A percentile compares a stretch with the other conserved stretches of the same genome.
phyloP scores from a whole-genome alignment of 2,888 invertebrate species.

The Parapristionchus giblindavisi region DNA sequence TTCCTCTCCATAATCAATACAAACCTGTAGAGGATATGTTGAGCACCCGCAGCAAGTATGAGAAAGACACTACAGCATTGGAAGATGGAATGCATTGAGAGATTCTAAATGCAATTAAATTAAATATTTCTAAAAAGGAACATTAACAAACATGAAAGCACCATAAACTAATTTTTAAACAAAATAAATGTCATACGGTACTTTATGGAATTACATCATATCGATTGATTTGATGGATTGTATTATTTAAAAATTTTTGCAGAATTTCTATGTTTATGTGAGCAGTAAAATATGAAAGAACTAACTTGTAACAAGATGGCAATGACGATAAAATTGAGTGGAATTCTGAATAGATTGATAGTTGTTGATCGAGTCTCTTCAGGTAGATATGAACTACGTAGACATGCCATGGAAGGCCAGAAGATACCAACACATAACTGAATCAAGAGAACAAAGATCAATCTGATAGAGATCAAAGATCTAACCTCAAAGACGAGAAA shows the following conservation, averaged over 20 bases:
- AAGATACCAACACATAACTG: conserved; percentile 73
- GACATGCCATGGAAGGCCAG: conserved; percentile 73
- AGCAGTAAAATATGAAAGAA: not conserved
- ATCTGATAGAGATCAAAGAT: not conserved
- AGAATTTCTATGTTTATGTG: not conserved
- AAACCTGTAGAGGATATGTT: conserved; percentile 49
- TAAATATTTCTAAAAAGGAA: too few species aligned
- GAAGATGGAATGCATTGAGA: conserved; percentile 71
- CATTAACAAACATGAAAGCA: too few species aligned
- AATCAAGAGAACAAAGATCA: not conserved
- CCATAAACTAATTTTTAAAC: too few species aligned
- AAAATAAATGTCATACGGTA: too few species aligned
- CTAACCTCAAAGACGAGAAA: conserved; percentile 73
- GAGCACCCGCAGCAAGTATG: conserved; percentile 68
- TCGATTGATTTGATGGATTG: too few species aligned
- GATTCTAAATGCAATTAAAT: conserved; percentile 69
- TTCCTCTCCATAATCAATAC: not conserved
- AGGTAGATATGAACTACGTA: conserved; percentile 72
- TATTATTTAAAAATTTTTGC: too few species aligned
- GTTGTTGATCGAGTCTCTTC: conserved; percentile 73
- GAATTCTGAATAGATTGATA: conserved; percentile 74
- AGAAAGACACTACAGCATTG: conserved; percentile 72
- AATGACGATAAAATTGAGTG: conserved; percentile 73
- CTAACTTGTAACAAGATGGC: conserved; percentile 71
- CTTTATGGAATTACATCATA: too few species aligned